phyloP scores from a whole-genome alignment of 2,113 vertebrate species.

The Podarcis muralis region DNA sequence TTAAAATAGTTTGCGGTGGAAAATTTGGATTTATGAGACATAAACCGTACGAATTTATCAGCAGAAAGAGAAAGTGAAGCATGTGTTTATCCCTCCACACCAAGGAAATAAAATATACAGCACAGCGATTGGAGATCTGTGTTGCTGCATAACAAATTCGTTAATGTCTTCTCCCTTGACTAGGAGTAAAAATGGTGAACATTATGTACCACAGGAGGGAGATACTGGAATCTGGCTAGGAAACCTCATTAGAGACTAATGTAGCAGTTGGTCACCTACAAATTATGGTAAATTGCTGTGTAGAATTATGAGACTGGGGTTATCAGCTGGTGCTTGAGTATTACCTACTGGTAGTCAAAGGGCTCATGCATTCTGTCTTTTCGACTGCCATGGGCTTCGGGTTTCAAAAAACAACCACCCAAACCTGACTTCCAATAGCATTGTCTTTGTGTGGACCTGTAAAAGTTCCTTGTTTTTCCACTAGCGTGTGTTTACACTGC shows the following conservation, averaged over 20 bases:
- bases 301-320: not conserved
- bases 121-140: not conserved
- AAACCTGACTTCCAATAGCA: rapidly evolving
- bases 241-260: not conserved
- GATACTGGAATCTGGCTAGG: conserved; percentile 23
- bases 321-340: conserved; percentile 19
- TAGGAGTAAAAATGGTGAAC: not conserved
- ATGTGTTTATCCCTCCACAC: conserved; percentile 3
- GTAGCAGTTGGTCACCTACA: not conserved
- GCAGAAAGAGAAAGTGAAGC: conserved; percentile 1
- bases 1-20: not conserved
- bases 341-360: not conserved
- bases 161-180: not conserved
- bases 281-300: rapidly evolving
- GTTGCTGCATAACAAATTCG: not conserved
- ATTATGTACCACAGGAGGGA: not conserved
- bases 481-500: not conserved
- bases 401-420: not conserved
- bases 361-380: rapidly evolving
- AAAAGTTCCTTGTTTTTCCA: rapidly evolving
- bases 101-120: conserved; percentile 1
- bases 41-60: not conserved
- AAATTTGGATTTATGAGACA: not conserved
- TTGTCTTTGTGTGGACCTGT: rapidly evolving
- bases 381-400: not conserved